Percentiles rank a stretch among this genome's conserved stretches.
These are phyloP conservation scores for Esox lucius DNA, from an alignment of 2,797 vertebrate genomes.

Conservation along the genomic window DNA sequence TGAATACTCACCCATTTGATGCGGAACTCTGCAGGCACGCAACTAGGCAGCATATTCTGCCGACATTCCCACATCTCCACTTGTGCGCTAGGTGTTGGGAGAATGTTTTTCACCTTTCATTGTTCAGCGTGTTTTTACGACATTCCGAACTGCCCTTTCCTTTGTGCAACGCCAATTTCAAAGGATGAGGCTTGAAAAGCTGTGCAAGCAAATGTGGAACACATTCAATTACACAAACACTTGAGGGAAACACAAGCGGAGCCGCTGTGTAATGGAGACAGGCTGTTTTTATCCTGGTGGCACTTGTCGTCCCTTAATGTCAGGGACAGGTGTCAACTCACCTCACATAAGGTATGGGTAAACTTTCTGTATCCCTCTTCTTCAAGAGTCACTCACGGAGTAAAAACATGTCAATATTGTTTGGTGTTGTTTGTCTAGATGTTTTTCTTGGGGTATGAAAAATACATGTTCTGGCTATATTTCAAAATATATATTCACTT, in stretches of 20 bases:
- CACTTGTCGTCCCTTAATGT: not conserved
- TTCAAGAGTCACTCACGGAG: not conserved
- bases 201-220: slow-evolving; percentile 35
- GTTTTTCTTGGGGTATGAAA: not conserved
- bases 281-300: slow-evolving; percentile 19
- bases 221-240: slow-evolving; percentile 59
- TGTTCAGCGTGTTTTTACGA: slow-evolving; percentile 55
- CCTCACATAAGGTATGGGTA: slow-evolving; percentile 6
- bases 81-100: slow-evolving; percentile 5
- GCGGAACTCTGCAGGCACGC: slow-evolving; percentile 47
- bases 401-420: not conserved
- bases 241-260: slow-evolving; percentile 38
- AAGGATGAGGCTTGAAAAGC: slow-evolving; percentile 57
- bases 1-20: slow-evolving; percentile 43
- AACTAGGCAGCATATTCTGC: slow-evolving; percentile 45
- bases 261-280: slow-evolving; percentile 18
- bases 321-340: not conserved
- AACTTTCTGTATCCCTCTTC: not conserved
- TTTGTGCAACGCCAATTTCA: slow-evolving; percentile 42
- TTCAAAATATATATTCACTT: not conserved
- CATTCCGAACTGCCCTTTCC: slow-evolving; percentile 46
- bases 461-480: not conserved
- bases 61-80: slow-evolving; percentile 5
- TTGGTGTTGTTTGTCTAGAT: not conserved
- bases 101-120: slow-evolving; percentile 65